These are phyloP conservation scores for Uria aalge DNA, from an alignment of 2,113 vertebrate genomes.

Conservation along the genomic window DNA sequence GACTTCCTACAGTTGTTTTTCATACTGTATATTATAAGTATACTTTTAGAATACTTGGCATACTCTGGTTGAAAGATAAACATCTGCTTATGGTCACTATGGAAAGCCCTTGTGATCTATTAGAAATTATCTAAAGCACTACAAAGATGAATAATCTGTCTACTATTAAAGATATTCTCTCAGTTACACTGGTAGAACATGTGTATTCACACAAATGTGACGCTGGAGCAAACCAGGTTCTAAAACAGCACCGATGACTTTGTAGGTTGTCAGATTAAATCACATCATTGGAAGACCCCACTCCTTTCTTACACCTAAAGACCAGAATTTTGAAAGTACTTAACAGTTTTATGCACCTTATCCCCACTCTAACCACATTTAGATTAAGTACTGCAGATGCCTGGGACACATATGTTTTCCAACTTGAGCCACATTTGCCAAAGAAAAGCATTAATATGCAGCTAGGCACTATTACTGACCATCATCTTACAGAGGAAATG, in stretches of 20 bases:
- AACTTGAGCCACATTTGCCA: neutral
- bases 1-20: neutral
- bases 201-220: neutral
- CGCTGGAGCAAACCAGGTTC: neutral
- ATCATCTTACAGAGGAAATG: neutral
- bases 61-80: neutral
- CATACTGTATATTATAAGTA: neutral
- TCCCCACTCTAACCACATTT: neutral
- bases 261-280: neutral
- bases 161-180: neutral
- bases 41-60: neutral
- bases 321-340: neutral
- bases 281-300: neutral
- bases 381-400: neutral
- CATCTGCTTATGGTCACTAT: neutral
- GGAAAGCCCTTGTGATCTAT: neutral
- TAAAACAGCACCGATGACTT: neutral
- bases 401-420: neutral
- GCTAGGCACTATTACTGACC: neutral
- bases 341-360: neutral
- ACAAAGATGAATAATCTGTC: neutral
- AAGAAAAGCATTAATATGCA: neutral
- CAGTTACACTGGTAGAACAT: neutral
- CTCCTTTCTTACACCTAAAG: neutral
- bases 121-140: neutral